phyloP scores from a whole-genome alignment of 1,140 invertebrate species.

The Drosophila setifemur region DNA sequence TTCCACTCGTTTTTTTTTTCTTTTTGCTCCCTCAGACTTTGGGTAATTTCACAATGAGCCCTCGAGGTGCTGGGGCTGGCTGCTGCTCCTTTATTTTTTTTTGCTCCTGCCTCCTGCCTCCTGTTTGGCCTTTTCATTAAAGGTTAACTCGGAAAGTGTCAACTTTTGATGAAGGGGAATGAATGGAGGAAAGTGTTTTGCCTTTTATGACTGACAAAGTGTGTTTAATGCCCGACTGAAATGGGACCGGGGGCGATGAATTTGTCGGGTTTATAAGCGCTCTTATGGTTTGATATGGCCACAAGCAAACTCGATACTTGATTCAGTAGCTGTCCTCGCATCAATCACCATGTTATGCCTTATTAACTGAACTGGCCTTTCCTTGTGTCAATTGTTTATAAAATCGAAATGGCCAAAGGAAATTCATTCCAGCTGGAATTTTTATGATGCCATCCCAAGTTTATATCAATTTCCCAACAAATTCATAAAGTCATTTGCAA shows the following conservation, averaged over 20 bases:
- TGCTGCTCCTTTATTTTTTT: conserved; percentile 10
- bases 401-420: background rate
- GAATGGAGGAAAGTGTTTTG: conserved; percentile 46
- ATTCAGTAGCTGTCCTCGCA: conserved; percentile 2
- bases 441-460: conserved; percentile 68
- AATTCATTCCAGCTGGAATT: conserved; percentile 7
- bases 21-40: too few species aligned
- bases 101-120: conserved; percentile 13
- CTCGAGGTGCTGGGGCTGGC: conserved; percentile 52
- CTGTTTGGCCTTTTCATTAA: conserved; percentile 57
- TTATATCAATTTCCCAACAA: conserved; percentile 65
- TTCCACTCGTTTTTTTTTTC: conserved; percentile 14
- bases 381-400: conserved; percentile 12
- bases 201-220: conserved; percentile 30
- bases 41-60: conserved; percentile 73
- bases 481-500: conserved; percentile 76
- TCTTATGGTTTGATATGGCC: too few species aligned
- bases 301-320: background rate
- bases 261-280: background rate
- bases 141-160: conserved; percentile 56
- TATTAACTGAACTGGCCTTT: background rate
- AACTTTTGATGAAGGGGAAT: conserved; percentile 55
- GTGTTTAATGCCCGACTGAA: conserved; percentile 43
- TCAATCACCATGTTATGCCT: conserved; percentile 25
- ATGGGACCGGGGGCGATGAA: conserved; percentile 8